Evolutionary conservation across 2,797 vertebrate genomes (phyloP), one percentile per base, ranked within the genome.

Genomic region (Aulostomus chinensis): DNA sequence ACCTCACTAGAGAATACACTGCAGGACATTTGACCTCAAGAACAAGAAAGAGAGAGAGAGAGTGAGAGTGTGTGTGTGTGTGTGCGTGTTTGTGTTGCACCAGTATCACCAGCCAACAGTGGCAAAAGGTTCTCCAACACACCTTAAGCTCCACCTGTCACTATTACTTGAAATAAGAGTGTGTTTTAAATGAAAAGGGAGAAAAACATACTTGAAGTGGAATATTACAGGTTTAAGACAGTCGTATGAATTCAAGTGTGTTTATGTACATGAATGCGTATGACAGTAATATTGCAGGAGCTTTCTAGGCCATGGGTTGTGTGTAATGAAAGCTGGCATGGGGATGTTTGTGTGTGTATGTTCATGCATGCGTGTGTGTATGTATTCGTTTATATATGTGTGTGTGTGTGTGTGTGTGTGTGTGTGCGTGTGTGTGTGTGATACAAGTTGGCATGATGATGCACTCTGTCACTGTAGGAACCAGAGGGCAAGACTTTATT

Each of bases 21-120:
- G 77, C 81, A 93, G 91, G 88, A 81, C 78, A 80, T 59, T 45
- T 81, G 78, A 90, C 90, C 76, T 73, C 81, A 76, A 83, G 77
- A 80, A 76, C 77, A 78, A 83, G 36, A 86, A 71, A n/a, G n/a
- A n/a, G n/a, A n/a, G n/a, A n/a, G n/a, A n/a, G n/a, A n/a, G n/a
- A n/a, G n/a, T n/a, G 86, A 87, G 69, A 77, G 78, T 69, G 53
- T 84, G 47, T 41, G 40, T 18, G 11, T 13, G 36, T 16, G 30
- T 17, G 29, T 54, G 35, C 22, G 15, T 40, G 39, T 55, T 31
- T 63, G 29, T 53, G 43, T 52, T 34, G 56, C 12, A 34, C 46
- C 29, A 2, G 9, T 36, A 69, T 63, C 43, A 42, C 68, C 55
- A 56, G 49, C 46, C 66, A 68, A 55, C 56, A 47, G 52, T 77